Evolutionary conservation across 2,888 invertebrate genomes (phyloP), one percentile per base, ranked within the genome.

Genomic region (Eristalinus aeneus): DNA sequence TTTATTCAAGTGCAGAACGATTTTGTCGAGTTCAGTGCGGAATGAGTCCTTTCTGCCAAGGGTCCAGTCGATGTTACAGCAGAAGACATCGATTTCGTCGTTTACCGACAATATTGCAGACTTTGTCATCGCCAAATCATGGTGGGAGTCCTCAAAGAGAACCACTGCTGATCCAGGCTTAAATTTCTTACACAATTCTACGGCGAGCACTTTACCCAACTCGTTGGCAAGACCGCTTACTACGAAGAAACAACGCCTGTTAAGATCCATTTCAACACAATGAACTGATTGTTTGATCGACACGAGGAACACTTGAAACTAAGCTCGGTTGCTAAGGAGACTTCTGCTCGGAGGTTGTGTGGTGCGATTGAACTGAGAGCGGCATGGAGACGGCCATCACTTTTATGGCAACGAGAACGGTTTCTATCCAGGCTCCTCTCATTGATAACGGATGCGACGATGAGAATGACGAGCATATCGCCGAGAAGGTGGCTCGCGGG

Each of bases 211-310:
- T 89, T 95, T 94, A 9, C 98, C 98, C 72, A 98, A 96, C 32
- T 98, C 97, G 92, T 96, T 92, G 71, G 97, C 97, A 0, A 97
- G 96, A 12, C 98, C 98, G 12, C 98, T 97, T 39, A 98, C 93
- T 61, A 98, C 91, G 89, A 94, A 94, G 89, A 94, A 94, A 10
- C 94, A 94, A 64, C 94, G 92, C 88, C 94, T 95, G 1, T 94
- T 93, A 83, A 95, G 93, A 90, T 95, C 94, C 91, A 95, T 85
- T 89, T 91, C 68, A 89, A 88, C 46, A 16, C 39, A 77, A 90
- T 8, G 10, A 72, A 16, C 9, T 0, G 39, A 31, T 53, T 53
- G 27, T 39, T 0, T 1, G 10, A 39, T 53, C 32, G 68, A 12
- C 69, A 71, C 75, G 56, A 72, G 67, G 54, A 71, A 65, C 10